Conservation (phyloP, 2,888 invertebrate species). For the Saturnia japonica region DNA sequence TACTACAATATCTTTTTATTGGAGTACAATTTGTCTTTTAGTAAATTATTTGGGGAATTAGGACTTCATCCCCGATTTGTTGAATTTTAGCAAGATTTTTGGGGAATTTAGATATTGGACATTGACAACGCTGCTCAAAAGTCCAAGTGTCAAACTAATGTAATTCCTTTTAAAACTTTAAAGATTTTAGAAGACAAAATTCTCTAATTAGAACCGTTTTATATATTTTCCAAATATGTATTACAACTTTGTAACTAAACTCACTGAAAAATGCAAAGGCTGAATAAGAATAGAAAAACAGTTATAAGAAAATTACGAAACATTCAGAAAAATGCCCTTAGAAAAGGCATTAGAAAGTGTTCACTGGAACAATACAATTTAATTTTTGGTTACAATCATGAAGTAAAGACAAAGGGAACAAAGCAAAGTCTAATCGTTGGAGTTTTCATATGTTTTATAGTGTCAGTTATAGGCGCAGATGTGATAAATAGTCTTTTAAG, state of each 20-base stretch:
- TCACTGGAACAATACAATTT: slow-evolving; percentile 52
- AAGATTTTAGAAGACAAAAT: not conserved
- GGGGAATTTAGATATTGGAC: too few species aligned
- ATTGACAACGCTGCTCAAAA: too few species aligned
- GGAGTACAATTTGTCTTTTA: too few species aligned
- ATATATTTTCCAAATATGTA: slow-evolving; percentile 26
- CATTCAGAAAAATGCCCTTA: slow-evolving; percentile 56
- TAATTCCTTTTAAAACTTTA: too few species aligned
- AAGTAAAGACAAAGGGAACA: slow-evolving; percentile 38
- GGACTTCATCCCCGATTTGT: too few species aligned
- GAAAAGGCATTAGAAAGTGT: slow-evolving; percentile 49
- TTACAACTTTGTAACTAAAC: slow-evolving; percentile 23
- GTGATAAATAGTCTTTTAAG: slow-evolving; percentile 69
- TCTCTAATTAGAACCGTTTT: not conserved
- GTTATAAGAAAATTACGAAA: slow-evolving; percentile 36
- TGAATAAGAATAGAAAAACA: slow-evolving; percentile 22
- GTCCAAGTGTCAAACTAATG: too few species aligned
- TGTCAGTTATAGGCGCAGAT: slow-evolving; percentile 49
- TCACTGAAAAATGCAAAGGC: slow-evolving; percentile 33
- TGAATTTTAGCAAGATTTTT: too few species aligned
- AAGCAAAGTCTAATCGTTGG: slow-evolving; percentile 47
- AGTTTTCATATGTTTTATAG: slow-evolving; percentile 44
- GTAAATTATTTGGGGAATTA: too few species aligned
- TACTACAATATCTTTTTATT: too few species aligned
- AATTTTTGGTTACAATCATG: slow-evolving; percentile 48